These are phyloP conservation scores for Tetramorium bicarinatum DNA, from an alignment of 2,888 invertebrate genomes.

Conservation along the genomic window DNA sequence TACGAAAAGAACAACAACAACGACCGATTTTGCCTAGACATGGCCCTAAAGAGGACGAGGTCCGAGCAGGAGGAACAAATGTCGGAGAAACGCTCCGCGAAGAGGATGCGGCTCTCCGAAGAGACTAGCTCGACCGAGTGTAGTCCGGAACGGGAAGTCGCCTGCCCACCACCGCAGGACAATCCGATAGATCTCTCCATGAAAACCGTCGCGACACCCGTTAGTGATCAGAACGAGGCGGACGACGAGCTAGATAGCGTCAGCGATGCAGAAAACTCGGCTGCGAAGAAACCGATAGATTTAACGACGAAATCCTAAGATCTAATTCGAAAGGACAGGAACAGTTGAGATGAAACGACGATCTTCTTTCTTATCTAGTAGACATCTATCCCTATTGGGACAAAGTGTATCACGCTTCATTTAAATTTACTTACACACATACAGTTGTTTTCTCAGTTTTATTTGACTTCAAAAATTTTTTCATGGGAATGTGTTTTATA, in stretches of 20 bases:
- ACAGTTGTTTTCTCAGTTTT: not conserved
- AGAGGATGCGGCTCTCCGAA: slow-evolving; percentile 68
- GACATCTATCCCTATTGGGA: not conserved
- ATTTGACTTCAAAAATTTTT: not conserved
- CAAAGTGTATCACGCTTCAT: not conserved
- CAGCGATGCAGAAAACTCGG: slow-evolving; percentile 87
- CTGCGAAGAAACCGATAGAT: slow-evolving; percentile 86
- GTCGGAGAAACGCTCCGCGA: slow-evolving; percentile 74
- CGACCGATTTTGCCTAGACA: slow-evolving; percentile 91
- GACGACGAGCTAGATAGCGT: slow-evolving; percentile 78
- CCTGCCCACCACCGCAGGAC: slow-evolving; percentile 88
- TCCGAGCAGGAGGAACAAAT: slow-evolving; percentile 87
- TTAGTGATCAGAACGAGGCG: slow-evolving; percentile 86
- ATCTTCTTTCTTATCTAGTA: not conserved
- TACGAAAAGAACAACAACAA: slow-evolving; percentile 73
- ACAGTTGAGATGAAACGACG: not conserved
- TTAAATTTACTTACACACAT: slow-evolving; percentile 2
- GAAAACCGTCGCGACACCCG: slow-evolving; percentile 86
- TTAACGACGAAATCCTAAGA: slow-evolving; percentile 78
- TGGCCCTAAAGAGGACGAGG: slow-evolving; percentile 89
- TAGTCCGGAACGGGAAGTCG: slow-evolving; percentile 85
- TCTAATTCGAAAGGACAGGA: not conserved
- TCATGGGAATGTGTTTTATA: not conserved
- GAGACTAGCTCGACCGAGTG: slow-evolving; percentile 82
- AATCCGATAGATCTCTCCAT: slow-evolving; percentile 94